Evolutionary conservation across 92 coral and sea anemone species (phyloP), one percentile per base, ranked within the genome.

Genomic region (Virgularia gustaviana): DNA sequence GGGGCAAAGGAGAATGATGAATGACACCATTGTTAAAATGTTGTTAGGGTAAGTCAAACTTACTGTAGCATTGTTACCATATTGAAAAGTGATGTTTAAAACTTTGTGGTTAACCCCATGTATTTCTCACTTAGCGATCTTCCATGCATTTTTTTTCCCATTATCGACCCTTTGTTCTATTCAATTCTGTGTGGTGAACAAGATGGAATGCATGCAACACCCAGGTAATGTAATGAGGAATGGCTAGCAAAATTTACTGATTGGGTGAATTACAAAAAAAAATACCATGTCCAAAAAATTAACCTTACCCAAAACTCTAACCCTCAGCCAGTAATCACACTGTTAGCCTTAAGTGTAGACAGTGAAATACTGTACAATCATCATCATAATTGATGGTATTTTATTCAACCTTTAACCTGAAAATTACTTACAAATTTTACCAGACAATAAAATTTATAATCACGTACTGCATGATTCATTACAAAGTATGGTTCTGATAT

Each of bases 21-120:
- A 66, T 66, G 73, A 66, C 57, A 66, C 27, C 38, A 66, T 66
- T 1, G 73, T 60, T 34, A 60, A 60, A 60, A 47, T 60, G 43
- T n/a, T 60, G 25, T 31, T 60, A 60, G 66, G 36, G 66, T 60
- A 60, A 60, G 66, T 12, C 6, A 41, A 9, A 9, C 47, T 60
- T 35, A 22, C 3, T 9, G 29, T 30, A 2, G 19, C 11, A n/a
- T 54, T 9, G 3, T n/a, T 23, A 8, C 62, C 12, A n/a, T 36
- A 55, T 16, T 20, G 25, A 41, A 55, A 16, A 55, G 15, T 16
- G 9, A 55, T n/a, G 25, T 16, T 55, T 18, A 16, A 18, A 25
- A 3, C 7, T 55, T 47, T 16, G 16, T 47, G 22, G 22, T 16
- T 47, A 4, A 4, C 9, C 4, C 47, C n/a, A 9, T 41, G 9